Evolutionary conservation across 2,888 invertebrate species (phyloP).

Genomic region (Megamerina dolium): DNA sequence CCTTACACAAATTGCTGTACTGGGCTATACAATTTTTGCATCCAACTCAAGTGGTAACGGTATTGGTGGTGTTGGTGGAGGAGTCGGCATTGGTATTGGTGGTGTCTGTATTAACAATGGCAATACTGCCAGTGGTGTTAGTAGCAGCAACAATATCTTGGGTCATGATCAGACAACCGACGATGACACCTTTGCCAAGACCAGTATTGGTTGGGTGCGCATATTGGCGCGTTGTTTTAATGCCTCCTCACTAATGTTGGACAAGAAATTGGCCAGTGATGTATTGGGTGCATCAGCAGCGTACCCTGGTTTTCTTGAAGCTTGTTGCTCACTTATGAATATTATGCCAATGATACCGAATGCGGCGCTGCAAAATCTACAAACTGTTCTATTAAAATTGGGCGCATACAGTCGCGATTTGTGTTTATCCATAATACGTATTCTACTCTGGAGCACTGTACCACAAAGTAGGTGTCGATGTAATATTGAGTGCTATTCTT

Average conservation of each 20-base stretch:
- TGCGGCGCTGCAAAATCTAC: slow-evolving; percentile 56
- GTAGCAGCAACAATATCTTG: slow-evolving; percentile 13
- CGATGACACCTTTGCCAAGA: slow-evolving; percentile 48
- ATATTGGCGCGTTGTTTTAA: slow-evolving; percentile 75
- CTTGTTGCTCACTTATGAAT: slow-evolving; percentile 66
- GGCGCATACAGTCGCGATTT: slow-evolving; percentile 60
- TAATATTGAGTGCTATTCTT: not conserved
- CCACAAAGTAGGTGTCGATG: slow-evolving; percentile 39
- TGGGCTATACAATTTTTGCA: slow-evolving; percentile 82
- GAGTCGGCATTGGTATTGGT: slow-evolving; percentile 13
- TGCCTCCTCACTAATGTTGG: slow-evolving; percentile 38
- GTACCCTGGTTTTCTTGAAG: slow-evolving; percentile 61
- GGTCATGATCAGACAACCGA: slow-evolving; percentile 29
- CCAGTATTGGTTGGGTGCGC: slow-evolving; percentile 77
- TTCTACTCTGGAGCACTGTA: slow-evolving; percentile 56
- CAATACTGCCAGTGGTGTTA: slow-evolving; percentile 15
- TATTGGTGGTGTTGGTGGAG: slow-evolving; percentile 1
- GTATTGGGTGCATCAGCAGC: slow-evolving; percentile 55
- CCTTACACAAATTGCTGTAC: slow-evolving; percentile 74
- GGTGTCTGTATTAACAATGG: no score
- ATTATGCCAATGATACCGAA: slow-evolving; percentile 59
- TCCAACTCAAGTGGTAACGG: slow-evolving; percentile 34
- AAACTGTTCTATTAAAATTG: slow-evolving; percentile 63
- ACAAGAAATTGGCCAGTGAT: slow-evolving; percentile 44
- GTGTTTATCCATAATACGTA: slow-evolving; percentile 55